A percentile compares a stretch with the other conserved stretches of the same genome.
Conservation (phyloP, 2,113 vertebrate genomes). For the Hipposideros armiger region DNA sequence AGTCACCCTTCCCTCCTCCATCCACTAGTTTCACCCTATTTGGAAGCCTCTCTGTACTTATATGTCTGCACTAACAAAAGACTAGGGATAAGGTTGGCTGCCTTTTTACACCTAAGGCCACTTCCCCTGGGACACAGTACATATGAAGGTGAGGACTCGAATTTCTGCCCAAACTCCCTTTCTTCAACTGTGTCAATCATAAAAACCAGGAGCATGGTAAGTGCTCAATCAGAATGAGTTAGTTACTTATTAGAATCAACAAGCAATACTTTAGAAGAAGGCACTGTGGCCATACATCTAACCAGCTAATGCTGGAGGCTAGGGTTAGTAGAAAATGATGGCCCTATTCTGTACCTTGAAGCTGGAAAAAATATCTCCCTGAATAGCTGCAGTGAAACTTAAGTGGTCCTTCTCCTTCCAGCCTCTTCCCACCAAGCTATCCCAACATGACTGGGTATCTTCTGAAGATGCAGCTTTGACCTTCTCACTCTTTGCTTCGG, state of each 20-base stretch:
- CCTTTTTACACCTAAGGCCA: background rate
- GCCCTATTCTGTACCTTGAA: background rate
- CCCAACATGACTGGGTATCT: background rate
- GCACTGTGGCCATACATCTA: background rate
- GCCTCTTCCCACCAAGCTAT: background rate
- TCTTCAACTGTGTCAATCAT: background rate
- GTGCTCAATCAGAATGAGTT: background rate
- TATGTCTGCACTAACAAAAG: background rate
- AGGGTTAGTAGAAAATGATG: background rate
- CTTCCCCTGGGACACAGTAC: background rate
- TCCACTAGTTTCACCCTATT: background rate
- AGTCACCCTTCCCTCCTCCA: background rate
- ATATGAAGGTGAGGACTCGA: background rate
- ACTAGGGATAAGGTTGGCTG: background rate
- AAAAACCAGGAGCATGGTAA: background rate
- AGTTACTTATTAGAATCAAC: background rate
- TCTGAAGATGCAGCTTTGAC: background rate
- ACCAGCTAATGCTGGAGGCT: background rate
- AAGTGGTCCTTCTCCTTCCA: background rate
- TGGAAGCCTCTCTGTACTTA: background rate
- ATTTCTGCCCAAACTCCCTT: background rate
- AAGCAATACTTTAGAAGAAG: constrained; percentile 16
- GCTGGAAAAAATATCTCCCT: background rate
- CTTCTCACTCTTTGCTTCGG: background rate
- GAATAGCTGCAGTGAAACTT: background rate